phyloP scores from a whole-genome alignment of 2,113 vertebrate species.

The Hymenochirus boettgeri region DNA sequence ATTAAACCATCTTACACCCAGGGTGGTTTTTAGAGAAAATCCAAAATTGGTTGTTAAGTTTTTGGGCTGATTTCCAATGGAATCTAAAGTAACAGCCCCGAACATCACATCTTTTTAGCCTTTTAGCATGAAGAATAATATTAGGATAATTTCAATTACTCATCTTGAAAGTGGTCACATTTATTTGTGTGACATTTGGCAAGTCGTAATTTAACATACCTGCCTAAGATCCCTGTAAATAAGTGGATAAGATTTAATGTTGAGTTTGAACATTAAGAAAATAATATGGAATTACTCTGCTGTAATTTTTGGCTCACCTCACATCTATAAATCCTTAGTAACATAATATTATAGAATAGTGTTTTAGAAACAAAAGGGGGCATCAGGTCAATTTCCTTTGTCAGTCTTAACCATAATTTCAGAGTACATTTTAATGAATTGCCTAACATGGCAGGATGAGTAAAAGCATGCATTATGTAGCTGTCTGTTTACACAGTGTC shows the following conservation, averaged over 20 bases:
- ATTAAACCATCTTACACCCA: no score
- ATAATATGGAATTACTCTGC: conserved; percentile 37
- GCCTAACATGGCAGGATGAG: no score
- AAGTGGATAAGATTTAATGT: conserved; percentile 36
- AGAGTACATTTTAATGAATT: no score
- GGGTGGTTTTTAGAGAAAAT: not conserved
- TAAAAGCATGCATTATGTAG: no score
- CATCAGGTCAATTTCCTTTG: conserved; percentile 12
- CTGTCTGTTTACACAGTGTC: no score
- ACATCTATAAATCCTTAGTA: conserved; percentile 39
- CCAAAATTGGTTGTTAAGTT: not conserved
- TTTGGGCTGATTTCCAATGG: not conserved
- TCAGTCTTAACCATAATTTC: not conserved
- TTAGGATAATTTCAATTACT: conserved; percentile 26
- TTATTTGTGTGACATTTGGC: conserved; percentile 37
- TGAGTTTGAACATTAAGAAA: conserved; percentile 35
- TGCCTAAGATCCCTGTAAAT: conserved; percentile 17
- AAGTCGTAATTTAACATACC: conserved; percentile 33
- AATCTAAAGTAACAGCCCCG: not conserved
- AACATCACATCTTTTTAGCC: conserved; percentile 11
- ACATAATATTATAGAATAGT: conserved; percentile 38
- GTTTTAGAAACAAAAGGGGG: conserved; percentile 38
- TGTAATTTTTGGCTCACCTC: conserved; percentile 33
- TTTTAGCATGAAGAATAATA: conserved; percentile 11
- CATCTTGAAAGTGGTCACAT: conserved; percentile 10